phyloP scores from a whole-genome alignment of 2,797 vertebrate species.

The Bradypodion pumilum region DNA sequence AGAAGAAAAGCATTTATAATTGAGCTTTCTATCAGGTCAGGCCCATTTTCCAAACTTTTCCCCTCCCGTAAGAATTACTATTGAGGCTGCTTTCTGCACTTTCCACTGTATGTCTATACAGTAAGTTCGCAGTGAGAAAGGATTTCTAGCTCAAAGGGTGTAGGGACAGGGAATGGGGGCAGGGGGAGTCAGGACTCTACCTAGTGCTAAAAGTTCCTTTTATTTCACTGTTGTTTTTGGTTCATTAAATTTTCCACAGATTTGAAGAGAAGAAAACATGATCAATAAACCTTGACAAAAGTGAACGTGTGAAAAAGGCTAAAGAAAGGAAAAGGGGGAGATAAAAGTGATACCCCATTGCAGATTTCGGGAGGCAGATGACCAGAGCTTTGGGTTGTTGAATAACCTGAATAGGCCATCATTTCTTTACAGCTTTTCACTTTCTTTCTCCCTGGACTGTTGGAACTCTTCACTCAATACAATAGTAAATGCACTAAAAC shows the following conservation, averaged over 20 bases:
- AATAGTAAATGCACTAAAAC: conserved; percentile 96
- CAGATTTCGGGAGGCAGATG: conserved; percentile 83
- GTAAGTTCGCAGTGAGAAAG: conserved; percentile 51
- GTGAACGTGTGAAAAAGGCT: conserved; percentile 82
- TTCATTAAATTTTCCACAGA: conserved; percentile 91
- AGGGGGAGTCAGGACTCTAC: conserved; percentile 62
- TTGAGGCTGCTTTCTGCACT: conserved; percentile 49
- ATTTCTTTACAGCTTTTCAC: conserved; percentile 88
- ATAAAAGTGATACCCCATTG: conserved; percentile 93
- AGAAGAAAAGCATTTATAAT: conserved; percentile 39
- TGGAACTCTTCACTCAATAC: conserved; percentile 93
- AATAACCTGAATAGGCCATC: conserved; percentile 93
- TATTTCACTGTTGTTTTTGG: conserved; percentile 82
- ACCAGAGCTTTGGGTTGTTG: conserved; percentile 80
- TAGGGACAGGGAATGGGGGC: conserved; percentile 26
- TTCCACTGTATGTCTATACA: conserved; percentile 60
- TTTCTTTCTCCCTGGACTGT: conserved; percentile 87
- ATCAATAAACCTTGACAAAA: conserved; percentile 88
- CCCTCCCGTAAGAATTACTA: conserved; percentile 39
- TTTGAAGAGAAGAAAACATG: conserved; percentile 84
- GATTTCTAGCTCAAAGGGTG: conserved; percentile 38
- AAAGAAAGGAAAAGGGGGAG: conserved; percentile 80
- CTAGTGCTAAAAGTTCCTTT: conserved; percentile 77
- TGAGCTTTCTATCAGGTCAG: conserved; percentile 37
- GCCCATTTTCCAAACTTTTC: conserved; percentile 56